Base-by-base conservation (phyloP, 2,888 invertebrate species). In the Hipparchia sbordonii region DNA sequence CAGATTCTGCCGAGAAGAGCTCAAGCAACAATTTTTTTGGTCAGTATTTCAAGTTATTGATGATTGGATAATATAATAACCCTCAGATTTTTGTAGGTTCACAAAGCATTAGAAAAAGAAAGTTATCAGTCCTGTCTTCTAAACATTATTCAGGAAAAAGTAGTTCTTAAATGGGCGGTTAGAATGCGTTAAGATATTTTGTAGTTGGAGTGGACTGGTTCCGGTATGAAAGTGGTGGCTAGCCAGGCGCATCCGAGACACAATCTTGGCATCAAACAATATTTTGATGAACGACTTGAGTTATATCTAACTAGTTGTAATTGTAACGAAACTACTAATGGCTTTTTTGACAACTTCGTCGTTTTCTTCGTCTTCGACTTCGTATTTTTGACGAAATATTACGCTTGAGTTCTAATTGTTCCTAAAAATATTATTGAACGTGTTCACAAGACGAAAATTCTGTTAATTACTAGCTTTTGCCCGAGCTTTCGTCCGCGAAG, bases 141-240 rank as follows among this genome's bases (percentile, higher is more conserved):
- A 60, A 12, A 45, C 39, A 48, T 46, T 8, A 23, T 3, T 63
- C 13, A 63, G 48, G 63, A 63, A 48, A 62, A 23, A 48, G 48
- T 63, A 48, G 2, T 13, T 23, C 48, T 13, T 8, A 48, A 48
- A 10, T 3, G 13, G 33, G 65, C 52, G 12, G 48, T 8, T 51
- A 10, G 23, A 63, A 51, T 63, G 65, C 65, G 65, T 33, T 33
- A 51, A 52, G 65, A 65, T 65, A 65, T 52, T 52, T 33, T 10
- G 65, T 51, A 63, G 65, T 12, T 2, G 52, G 6, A 23, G 8
- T 57, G 23, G 6, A 23, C 23, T 57, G 23, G 57, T 57, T 65
- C 65, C 65, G 65, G 65, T 52, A 65, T 33, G 65, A 65, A 65
- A 65, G 65, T 65, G 52, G 65, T 52, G 7, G 7, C 12, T 52